Evolutionary conservation across 2,797 vertebrate species (phyloP).

Genomic region (Coreius guichenoti): DNA sequence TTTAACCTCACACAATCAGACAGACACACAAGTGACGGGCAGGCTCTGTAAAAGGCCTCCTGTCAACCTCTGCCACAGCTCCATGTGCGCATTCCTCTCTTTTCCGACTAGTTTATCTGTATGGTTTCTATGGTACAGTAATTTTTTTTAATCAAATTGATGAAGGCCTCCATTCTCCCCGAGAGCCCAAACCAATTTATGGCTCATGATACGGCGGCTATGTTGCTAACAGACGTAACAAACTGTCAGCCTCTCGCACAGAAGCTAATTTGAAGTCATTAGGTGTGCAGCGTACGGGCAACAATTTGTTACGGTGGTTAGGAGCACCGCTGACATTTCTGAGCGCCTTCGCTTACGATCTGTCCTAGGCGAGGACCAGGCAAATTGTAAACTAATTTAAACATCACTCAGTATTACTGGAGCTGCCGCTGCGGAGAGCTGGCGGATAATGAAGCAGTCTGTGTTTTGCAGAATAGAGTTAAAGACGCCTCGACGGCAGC

Average conservation of each 20-base stretch:
- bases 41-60: slow-evolving; percentile 38
- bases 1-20: slow-evolving; percentile 20
- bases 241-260: slow-evolving; percentile 96
- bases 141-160: slow-evolving; percentile 99
- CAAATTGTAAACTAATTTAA: slow-evolving; percentile 99
- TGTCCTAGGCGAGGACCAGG: slow-evolving; percentile 94
- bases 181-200: slow-evolving; percentile 97
- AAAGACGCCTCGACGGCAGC: slow-evolving; percentile 70
- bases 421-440: slow-evolving; percentile 91
- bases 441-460: slow-evolving; percentile 90
- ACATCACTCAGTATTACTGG: slow-evolving; percentile 99
- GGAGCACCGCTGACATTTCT: slow-evolving; percentile 90
- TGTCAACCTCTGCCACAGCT: slow-evolving; percentile 18
- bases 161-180: slow-evolving; percentile 85
- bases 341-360: slow-evolving; percentile 96
- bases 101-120: slow-evolving; percentile 85
- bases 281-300: slow-evolving; percentile 96
- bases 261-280: slow-evolving; percentile 99
- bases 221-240: slow-evolving; percentile 98
- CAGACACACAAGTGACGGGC: slow-evolving; percentile 9
- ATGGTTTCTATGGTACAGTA: slow-evolving; percentile 93
- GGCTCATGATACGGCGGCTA: slow-evolving; percentile 96
- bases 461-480: slow-evolving; percentile 74
- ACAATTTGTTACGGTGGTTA: slow-evolving; percentile 99
- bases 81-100: slow-evolving; percentile 78